A percentile compares a stretch with the other conserved stretches of the same genome.
phyloP scores from a whole-genome alignment of 2,113 vertebrate genomes.

The Zapornia atra region DNA sequence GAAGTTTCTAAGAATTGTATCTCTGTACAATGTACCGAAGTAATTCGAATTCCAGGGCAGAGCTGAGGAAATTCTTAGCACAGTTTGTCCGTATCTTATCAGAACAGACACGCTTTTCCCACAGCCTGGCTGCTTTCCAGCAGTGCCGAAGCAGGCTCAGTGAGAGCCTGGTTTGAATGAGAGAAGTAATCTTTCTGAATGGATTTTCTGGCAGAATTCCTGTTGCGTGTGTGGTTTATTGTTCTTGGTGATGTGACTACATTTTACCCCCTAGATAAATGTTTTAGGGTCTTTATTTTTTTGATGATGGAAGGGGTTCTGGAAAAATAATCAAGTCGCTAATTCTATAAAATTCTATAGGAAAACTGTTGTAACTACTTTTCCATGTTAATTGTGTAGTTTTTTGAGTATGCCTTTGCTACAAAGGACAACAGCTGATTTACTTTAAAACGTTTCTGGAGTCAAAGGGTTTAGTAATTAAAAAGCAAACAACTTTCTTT shows the following conservation, averaged over 20 bases:
- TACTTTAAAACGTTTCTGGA: not conserved
- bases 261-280: not conserved
- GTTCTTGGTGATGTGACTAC: not conserved
- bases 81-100: slow-evolving; percentile 48
- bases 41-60: not conserved
- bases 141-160: not conserved
- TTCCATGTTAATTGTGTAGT: not conserved
- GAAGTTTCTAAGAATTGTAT: not conserved
- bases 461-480: not conserved
- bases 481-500: not conserved
- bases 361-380: not conserved
- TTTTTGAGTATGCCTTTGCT: not conserved
- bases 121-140: not conserved
- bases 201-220: slow-evolving; percentile 6
- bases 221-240: slow-evolving; percentile 17
- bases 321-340: not conserved
- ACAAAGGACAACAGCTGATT: not conserved
- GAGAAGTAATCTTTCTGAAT: slow-evolving; percentile 49
- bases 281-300: not conserved
- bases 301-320: not conserved
- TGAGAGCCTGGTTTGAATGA: slow-evolving; percentile 4
- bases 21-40: not conserved
- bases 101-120: slow-evolving; percentile 42
- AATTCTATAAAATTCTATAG: not conserved
- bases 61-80: slow-evolving; percentile 41